phyloP scores from a whole-genome alignment of 2,888 invertebrate genomes.

The Abrostola triplasia region DNA sequence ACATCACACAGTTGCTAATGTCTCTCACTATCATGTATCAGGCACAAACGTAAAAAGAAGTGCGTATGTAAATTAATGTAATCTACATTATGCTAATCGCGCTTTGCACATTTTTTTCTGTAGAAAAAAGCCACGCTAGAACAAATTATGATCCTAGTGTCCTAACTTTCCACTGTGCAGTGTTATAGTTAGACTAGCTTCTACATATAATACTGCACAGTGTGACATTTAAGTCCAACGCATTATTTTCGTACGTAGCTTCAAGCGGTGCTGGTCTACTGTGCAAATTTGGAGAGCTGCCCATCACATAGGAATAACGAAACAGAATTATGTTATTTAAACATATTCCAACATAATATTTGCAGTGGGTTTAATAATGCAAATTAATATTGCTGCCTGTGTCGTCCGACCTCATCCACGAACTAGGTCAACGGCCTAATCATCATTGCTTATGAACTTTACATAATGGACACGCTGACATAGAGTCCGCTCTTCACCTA shows the following conservation, averaged over 20 bases:
- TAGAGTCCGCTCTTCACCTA: constrained; percentile 66
- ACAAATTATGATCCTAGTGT: not conserved
- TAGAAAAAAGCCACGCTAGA: too few species aligned
- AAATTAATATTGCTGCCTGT: constrained; percentile 41
- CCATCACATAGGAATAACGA: constrained; percentile 33
- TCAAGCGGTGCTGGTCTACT: constrained; percentile 27
- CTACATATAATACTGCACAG: constrained; percentile 3
- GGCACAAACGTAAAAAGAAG: too few species aligned
- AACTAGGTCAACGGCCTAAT: constrained; percentile 51
- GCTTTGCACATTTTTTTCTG: too few species aligned
- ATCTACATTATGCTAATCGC: too few species aligned
- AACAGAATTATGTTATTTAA: constrained; percentile 15
- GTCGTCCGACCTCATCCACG: constrained; percentile 33
- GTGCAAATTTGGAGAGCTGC: constrained; percentile 43
- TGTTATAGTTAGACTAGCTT: too few species aligned
- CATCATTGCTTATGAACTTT: constrained; percentile 66
- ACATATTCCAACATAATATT: constrained; percentile 25
- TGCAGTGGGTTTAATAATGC: constrained; percentile 20
- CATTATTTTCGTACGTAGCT: constrained; percentile 37
- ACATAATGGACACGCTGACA: constrained; percentile 71
- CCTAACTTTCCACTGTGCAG: too few species aligned
- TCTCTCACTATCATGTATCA: too few species aligned
- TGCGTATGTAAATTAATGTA: too few species aligned
- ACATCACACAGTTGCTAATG: too few species aligned
- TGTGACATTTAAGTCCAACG: constrained; percentile 26